phyloP scores from a whole-genome alignment of 2,113 vertebrate genomes.

The Malurus elegans region DNA sequence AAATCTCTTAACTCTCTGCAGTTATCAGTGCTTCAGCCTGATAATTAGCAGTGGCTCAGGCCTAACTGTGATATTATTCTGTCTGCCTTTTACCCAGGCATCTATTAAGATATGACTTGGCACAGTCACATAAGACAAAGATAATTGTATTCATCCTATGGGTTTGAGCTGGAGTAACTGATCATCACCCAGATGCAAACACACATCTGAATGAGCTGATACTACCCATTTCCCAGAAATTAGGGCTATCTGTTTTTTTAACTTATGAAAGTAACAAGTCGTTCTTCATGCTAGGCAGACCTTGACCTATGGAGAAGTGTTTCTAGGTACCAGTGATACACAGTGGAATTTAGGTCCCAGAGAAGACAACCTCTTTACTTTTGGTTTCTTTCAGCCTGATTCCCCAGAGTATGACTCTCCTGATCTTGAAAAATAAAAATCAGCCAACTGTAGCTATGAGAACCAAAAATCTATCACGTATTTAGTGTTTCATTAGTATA shows the following conservation, averaged over 20 bases:
- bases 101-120: not conserved
- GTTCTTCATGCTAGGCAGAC: not conserved
- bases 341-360: not conserved
- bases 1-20: not conserved
- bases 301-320: not conserved
- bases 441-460: not conserved
- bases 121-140: rapidly evolving
- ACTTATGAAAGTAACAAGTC: not conserved
- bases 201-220: not conserved
- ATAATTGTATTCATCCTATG: not conserved
- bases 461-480: not conserved
- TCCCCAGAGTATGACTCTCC: not conserved
- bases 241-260: not conserved
- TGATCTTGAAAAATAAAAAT: not conserved
- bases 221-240: not conserved
- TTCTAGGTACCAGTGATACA: not conserved
- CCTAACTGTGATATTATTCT: not conserved
- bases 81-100: not conserved
- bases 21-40: not conserved
- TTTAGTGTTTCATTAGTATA: not conserved
- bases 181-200: not conserved
- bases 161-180: not conserved
- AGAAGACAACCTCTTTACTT: not conserved
- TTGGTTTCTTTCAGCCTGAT: not conserved
- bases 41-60: not conserved